A percentile compares a stretch with the other conserved stretches of the same genome.
These are phyloP conservation scores for Arctia plantaginis DNA, from an alignment of 2,888 invertebrate genomes.

Conservation along the genomic window DNA sequence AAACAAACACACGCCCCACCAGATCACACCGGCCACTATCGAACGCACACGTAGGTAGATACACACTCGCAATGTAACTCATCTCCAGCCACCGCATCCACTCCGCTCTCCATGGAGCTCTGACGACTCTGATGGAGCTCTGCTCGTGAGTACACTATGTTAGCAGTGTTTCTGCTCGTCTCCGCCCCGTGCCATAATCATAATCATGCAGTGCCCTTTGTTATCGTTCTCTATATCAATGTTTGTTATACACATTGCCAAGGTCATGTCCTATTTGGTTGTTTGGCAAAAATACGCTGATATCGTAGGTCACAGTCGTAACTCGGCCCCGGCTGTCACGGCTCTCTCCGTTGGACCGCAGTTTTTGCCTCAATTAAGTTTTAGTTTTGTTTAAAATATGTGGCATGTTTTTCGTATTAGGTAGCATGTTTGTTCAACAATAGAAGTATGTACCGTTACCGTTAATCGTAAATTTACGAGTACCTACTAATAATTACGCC, in stretches of 20 bases:
- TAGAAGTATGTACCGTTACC: not conserved
- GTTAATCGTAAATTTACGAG: not conserved
- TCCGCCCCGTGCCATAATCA: not conserved
- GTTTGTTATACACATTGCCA: not conserved
- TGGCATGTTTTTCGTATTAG: not conserved
- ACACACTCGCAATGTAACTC: not conserved
- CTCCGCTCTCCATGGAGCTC: not conserved
- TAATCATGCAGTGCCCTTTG: not conserved
- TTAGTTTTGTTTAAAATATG: not conserved
- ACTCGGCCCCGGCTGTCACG: not conserved
- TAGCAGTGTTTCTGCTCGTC: not conserved
- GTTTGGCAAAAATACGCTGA: not conserved
- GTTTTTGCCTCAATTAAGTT: not conserved
- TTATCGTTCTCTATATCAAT: not conserved
- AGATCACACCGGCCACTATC: not conserved
- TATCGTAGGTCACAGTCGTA: not conserved
- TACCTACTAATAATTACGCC: too few species aligned
- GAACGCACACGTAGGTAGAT: not conserved
- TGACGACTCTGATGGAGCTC: too few species aligned
- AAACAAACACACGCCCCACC: not conserved
- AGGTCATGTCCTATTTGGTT: not conserved
- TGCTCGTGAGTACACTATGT: not conserved
- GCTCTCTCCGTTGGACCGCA: not conserved
- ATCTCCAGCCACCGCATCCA: not conserved
- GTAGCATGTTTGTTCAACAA: not conserved